Evolutionary conservation across 23 tunicate species (phyloP), one percentile per base, ranked within the genome.

Genomic region (Ciona savignyi): DNA sequence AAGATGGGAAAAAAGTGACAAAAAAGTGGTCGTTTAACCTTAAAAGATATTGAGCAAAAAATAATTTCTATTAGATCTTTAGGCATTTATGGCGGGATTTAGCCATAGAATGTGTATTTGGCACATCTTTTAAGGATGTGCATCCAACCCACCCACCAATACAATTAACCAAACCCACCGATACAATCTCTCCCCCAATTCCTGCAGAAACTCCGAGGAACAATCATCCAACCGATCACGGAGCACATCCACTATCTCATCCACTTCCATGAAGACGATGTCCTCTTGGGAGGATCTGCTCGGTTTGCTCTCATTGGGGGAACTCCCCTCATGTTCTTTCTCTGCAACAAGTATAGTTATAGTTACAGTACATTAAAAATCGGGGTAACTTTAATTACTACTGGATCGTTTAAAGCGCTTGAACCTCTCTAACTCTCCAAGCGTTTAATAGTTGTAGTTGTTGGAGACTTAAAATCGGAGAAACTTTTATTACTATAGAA

Each of bases 181-280:
- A 29, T 78, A 75, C 30, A 89, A 25, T 67, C 64, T 35, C 4
- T 4, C 80, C 2, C 81, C 81, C 27, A 89, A 61, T 30, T 74
- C 84, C 30, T 33, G 35, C 9, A 83, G 29, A 26, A 89, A 51
- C 3, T 49, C 68, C 22, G 73, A 75, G 51, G 89, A 89, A 67
- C 96, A 89, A 21, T 81, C 85, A 0, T 26, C 62, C 25, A 69
- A 27, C 15, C 63, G 63, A 25, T 78, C 80, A 19, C 23, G 35
- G 27, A 89, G 60, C 28, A 79, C 79, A 4, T 71, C 80, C 19
- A 23, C 25, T 23, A 91, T 71, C 30, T 80, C 86, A 27, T 71
- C 83, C n/a, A 72, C 70, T 33, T 75, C 73, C 93, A 86, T 80
- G 35, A 86, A 86, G 51, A 33, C 27, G 25, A 25, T 32, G n/a